These are phyloP conservation scores for Cinara cedri DNA, from an alignment of 2,888 invertebrate genomes.

Conservation along the genomic window DNA sequence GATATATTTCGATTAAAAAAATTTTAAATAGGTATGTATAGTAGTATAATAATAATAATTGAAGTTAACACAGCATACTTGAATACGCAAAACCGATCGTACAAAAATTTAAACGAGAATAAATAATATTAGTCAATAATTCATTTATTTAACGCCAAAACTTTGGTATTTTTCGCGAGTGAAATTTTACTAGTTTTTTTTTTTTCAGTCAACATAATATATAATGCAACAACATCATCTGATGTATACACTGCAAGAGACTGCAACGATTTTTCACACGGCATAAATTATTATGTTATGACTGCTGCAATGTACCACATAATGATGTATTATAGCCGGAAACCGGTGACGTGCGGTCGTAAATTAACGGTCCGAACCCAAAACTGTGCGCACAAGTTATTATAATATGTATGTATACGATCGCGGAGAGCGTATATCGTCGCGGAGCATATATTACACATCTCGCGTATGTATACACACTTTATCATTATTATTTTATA, in stretches of 20 bases:
- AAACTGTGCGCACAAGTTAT: not conserved
- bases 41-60: no score
- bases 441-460: not conserved
- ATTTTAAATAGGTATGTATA: no score
- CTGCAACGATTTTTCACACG: constrained; percentile 44
- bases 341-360: constrained; percentile 41
- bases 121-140: no score
- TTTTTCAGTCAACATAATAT: no score
- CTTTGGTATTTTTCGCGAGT: no score
- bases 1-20: no score
- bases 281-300: constrained; percentile 26
- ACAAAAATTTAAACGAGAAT: no score
- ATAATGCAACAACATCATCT: not conserved
- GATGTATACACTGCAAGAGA: not conserved
- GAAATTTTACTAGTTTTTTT: no score
- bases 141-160: no score
- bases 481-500: not conserved
- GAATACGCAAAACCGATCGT: no score
- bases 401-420: not conserved
- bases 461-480: not conserved
- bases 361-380: constrained; percentile 38
- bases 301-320: not conserved
- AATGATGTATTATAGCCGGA: constrained; percentile 54
- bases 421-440: not conserved
- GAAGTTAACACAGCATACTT: no score